phyloP scores from a whole-genome alignment of 2,888 invertebrate species.

The Cryptus armator region DNA sequence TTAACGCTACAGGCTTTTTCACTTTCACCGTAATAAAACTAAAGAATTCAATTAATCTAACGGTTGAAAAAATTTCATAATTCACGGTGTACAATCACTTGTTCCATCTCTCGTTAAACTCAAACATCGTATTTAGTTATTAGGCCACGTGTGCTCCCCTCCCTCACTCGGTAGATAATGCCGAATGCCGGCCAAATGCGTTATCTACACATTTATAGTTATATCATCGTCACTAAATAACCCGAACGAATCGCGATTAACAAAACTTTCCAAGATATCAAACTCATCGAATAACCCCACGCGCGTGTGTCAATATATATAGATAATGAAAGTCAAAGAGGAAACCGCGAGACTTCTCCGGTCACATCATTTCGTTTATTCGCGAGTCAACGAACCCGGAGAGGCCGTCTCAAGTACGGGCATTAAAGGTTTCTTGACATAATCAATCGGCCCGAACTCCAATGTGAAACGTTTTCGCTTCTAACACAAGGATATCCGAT shows the following conservation, averaged over 20 bases:
- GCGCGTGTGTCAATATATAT: slow-evolving; percentile 22
- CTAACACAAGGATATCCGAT: not conserved
- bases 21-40: not conserved
- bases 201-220: not conserved
- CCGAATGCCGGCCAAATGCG: not conserved
- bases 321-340: slow-evolving; percentile 47
- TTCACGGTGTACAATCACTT: not conserved
- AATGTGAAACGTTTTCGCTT: not conserved
- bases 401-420: not conserved
- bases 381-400: slow-evolving; percentile 60
- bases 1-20: not conserved
- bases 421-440: not conserved
- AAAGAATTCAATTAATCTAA: no score
- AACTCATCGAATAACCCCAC: slow-evolving; percentile 23
- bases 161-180: not conserved
- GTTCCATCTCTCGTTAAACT: not conserved
- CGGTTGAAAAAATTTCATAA: not conserved
- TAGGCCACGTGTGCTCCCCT: not conserved
- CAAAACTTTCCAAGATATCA: slow-evolving; percentile 27
- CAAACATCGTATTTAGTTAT: not conserved
- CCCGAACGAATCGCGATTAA: not conserved
- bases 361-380: slow-evolving; percentile 49
- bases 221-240: not conserved
- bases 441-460: not conserved
- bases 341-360: slow-evolving; percentile 7